Conservation (phyloP, 2,888 invertebrate genomes). For the Drosophila mettleri region DNA sequence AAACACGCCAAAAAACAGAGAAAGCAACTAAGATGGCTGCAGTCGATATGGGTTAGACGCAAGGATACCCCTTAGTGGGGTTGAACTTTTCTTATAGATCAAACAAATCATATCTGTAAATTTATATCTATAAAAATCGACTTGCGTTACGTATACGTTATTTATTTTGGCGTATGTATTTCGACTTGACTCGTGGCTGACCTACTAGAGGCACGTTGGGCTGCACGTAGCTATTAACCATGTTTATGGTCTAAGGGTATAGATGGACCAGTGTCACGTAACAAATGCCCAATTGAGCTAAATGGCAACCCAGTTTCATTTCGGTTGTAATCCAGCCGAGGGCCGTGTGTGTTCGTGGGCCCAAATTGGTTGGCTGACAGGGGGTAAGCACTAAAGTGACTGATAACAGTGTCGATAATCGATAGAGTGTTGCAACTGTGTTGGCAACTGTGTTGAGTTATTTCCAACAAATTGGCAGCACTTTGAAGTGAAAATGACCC, state of each 20-base stretch:
- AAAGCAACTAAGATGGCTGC: neutral
- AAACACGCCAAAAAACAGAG: neutral
- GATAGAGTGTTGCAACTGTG: constrained; percentile 42
- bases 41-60: neutral
- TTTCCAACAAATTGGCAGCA: constrained; percentile 42
- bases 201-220: neutral
- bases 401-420: constrained; percentile 69
- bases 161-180: neutral
- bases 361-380: constrained; percentile 16
- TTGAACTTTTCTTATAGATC: neutral
- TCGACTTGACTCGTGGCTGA: neutral
- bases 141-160: neutral
- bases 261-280: constrained; percentile 57
- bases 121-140: neutral
- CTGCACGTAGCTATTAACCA: neutral
- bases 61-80: neutral
- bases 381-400: constrained; percentile 55
- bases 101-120: too few relatives aligned
- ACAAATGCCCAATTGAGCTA: constrained; percentile 60
- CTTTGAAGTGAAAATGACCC: constrained; percentile 40
- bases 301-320: constrained; percentile 54
- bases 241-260: constrained; percentile 16
- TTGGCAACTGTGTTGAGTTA: constrained; percentile 39
- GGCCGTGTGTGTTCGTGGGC: constrained; percentile 2
- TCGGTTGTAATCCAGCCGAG: constrained; percentile 5